Evolutionary conservation across 2,888 invertebrate species (phyloP), one percentile per base, ranked within the genome.

Genomic region (Strigamia crassipes): DNA sequence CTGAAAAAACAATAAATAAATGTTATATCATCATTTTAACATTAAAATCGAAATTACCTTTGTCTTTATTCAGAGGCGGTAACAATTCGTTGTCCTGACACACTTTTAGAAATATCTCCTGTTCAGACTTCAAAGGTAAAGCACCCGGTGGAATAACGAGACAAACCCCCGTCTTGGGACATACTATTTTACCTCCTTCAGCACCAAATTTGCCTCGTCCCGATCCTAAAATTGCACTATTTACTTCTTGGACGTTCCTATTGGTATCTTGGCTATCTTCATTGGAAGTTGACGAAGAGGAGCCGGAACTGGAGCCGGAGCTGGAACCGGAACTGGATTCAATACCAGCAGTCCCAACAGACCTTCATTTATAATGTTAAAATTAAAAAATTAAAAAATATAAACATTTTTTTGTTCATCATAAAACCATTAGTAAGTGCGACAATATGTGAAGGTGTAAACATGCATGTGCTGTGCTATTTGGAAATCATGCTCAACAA

Each of bases 31-130:
- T 23, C 4, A 31, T 34, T 34, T 34, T 13, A 31, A 23, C 4
- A 77, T 34, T 21, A 23, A 77, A 13, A 12, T 77, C 10, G 4
- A n/a, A 18, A 15, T 51, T 92, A 95, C 95, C 95, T 91, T 94
- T 95, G 89, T 95, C 94, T 90, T 93, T 92, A 90, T 96, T 95
- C 89, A 96, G 91, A 83, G 96, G 95, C 84, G 96, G 95, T 83
- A 89, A 89, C 83, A 89, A 87, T 73, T 86, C 90, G 88, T 93
- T 93, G 89, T 94, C 93, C 87, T 94, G 91, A 85, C 90, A 89
- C 31, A 90, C 89, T 86, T 90, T 96, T 91, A 97, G 96, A 91
- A 96, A 97, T 87, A 97, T 93, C 88, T 96, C 96, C 90, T 96
- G 96, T 86, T 92, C 91, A 31, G 27, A 9, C 82, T 95, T 95